phyloP scores from a whole-genome alignment of 2,113 vertebrate species.

The Thalassarche chlororhynchos region DNA sequence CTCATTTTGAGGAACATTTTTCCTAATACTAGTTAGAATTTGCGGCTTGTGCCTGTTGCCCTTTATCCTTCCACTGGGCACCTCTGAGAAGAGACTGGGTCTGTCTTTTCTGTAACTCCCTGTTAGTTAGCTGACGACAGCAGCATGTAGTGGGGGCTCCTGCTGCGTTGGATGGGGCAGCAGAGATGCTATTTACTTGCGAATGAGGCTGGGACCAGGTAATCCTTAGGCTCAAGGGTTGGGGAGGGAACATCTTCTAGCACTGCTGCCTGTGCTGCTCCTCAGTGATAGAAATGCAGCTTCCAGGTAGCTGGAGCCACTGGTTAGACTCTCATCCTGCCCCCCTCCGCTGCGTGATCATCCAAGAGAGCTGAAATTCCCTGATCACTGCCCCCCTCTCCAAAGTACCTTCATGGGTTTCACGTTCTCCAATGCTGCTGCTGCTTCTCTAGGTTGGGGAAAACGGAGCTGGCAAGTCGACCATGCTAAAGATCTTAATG shows the following conservation, averaged over 20 bases:
- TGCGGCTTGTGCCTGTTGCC: background rate
- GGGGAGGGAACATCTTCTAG: background rate
- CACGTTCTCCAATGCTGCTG: background rate
- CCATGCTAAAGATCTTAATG: slow-evolving; percentile 94
- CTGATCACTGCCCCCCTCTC: background rate
- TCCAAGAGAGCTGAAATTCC: background rate
- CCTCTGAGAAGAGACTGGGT: background rate
- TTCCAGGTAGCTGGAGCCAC: background rate
- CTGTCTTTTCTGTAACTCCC: background rate
- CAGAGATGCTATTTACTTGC: background rate
- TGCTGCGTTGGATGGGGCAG: background rate
- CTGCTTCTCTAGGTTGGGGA: slow-evolving; percentile 88
- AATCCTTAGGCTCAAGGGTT: background rate
- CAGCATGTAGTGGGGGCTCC: background rate
- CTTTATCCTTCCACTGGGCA: background rate
- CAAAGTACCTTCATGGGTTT: background rate
- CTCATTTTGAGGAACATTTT: background rate
- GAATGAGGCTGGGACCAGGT: background rate
- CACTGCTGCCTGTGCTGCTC: background rate
- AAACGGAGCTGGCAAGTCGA: slow-evolving; percentile 95
- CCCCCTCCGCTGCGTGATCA: background rate
- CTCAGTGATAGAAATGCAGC: background rate
- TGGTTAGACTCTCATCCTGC: background rate
- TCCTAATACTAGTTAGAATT: background rate
- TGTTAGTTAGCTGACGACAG: background rate